Percentiles rank a stretch among this genome's conserved stretches.
Evolutionary conservation across 1,140 invertebrate genomes (phyloP).

Genomic region (Drosophila watanabei): DNA sequence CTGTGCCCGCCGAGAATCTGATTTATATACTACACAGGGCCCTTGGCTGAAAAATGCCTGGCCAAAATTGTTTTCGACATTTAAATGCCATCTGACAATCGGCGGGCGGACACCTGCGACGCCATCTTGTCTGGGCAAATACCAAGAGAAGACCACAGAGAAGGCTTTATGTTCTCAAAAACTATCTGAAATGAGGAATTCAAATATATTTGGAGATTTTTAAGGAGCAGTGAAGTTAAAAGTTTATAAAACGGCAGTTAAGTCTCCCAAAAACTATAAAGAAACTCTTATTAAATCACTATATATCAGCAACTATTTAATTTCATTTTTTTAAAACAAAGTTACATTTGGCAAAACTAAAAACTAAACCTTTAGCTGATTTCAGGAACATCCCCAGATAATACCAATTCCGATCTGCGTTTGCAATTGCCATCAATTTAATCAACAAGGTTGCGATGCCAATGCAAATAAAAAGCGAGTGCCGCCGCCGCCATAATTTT

Average conservation of each 20-base stretch:
- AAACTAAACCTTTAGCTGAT: background rate
- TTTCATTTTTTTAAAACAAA: background rate
- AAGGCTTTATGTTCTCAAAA: background rate
- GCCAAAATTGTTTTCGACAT: conserved; percentile 55
- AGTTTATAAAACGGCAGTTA: too few species aligned
- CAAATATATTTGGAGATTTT: background rate
- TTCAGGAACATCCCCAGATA: conserved; percentile 6
- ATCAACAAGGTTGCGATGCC: conserved; percentile 67
- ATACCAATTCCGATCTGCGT: conserved; percentile 32
- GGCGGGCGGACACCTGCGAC: conserved; percentile 48
- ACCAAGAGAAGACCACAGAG: background rate
- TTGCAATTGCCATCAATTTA: conserved; percentile 76
- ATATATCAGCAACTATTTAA: background rate
- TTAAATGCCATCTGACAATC: conserved; percentile 57
- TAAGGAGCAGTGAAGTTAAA: background rate
- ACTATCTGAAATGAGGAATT: background rate
- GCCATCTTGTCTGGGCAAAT: conserved; percentile 55
- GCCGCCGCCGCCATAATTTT: conserved; percentile 68
- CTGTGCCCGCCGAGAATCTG: conserved; percentile 46
- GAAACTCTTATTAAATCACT: background rate
- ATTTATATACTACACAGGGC: conserved; percentile 63
- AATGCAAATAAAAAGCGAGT: conserved; percentile 68
- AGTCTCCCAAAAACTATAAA: background rate
- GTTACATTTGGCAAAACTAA: background rate
- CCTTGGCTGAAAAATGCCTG: conserved; percentile 47